Conservation (phyloP, 2,888 invertebrate genomes). For the Dasypolia templi region DNA sequence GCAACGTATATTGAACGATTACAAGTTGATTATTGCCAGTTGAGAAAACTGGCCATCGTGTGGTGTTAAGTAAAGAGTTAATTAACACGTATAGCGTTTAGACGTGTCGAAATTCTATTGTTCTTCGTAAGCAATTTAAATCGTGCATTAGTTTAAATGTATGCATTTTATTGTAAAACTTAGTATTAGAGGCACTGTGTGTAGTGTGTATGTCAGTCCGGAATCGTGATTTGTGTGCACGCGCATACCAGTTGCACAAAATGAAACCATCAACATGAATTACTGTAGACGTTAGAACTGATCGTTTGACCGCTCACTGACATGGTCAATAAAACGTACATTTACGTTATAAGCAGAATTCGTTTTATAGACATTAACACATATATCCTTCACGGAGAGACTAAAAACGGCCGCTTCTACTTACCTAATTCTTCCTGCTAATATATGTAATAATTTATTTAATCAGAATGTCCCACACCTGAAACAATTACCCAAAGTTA, state of each 20-base stretch:
- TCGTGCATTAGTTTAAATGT: conserved; percentile 47
- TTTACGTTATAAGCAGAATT: conserved; percentile 6
- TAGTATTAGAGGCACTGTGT: conserved; percentile 25
- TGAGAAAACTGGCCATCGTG: conserved; percentile 1
- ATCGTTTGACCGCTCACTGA: conserved; percentile 35
- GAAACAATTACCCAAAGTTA: conserved; percentile 45
- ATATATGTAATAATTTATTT: conserved; percentile 21
- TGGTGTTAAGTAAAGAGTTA: conserved; percentile 6
- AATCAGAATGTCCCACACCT: conserved; percentile 36
- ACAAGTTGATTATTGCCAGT: conserved; percentile 15
- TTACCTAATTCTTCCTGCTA: conserved; percentile 6
- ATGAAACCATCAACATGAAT: conserved; percentile 38
- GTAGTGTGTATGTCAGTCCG: conserved; percentile 10
- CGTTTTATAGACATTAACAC: not conserved
- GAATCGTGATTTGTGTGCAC: conserved; percentile 51
- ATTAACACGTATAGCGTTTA: conserved; percentile 5
- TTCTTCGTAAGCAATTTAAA: conserved; percentile 26
- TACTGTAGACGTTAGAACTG: conserved; percentile 26
- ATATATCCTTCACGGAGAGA: not conserved
- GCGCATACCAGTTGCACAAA: conserved; percentile 44
- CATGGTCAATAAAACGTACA: conserved; percentile 14
- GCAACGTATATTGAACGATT: conserved; percentile 8
- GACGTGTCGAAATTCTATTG: conserved; percentile 48
- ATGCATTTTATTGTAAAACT: conserved; percentile 35
- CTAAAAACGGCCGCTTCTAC: not conserved